A percentile compares a stretch with the other conserved stretches of the same genome.
Conservation (phyloP, 2,797 vertebrate species). For the Tragopan temminckii region DNA sequence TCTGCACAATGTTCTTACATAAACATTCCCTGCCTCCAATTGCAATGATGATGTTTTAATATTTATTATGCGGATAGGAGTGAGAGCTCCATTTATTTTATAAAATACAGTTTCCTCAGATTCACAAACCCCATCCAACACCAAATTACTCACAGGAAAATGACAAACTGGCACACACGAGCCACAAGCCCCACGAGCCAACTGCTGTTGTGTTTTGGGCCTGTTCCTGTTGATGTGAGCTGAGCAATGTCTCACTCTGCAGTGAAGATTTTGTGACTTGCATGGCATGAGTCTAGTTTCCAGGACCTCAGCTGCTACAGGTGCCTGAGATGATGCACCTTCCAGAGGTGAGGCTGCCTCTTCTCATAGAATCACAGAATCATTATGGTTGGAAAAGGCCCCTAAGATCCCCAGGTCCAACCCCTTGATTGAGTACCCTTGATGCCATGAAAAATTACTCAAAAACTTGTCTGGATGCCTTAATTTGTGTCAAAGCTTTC, state of each 20-base stretch:
- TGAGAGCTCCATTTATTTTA: constrained; percentile 6
- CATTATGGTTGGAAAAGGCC: too few relatives aligned
- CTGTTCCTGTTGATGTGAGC: accelerated
- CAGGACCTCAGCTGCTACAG: not conserved
- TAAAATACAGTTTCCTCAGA: not conserved
- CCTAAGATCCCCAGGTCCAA: too few relatives aligned
- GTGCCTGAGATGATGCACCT: not conserved
- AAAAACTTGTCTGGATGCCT: not conserved
- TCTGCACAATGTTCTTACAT: constrained; percentile 44
- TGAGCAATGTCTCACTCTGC: not conserved
- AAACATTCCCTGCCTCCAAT: constrained; percentile 47
- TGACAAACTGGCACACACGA: not conserved
- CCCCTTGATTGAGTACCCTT: not conserved
- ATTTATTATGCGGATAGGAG: constrained; percentile 25
- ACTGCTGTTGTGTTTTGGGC: not conserved
- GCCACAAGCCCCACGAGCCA: accelerated
- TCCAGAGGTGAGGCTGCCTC: accelerated
- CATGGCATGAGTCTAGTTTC: not conserved
- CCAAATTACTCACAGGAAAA: not conserved
- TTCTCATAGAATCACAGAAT: too few relatives aligned
- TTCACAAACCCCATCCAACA: not conserved
- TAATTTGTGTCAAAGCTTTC: not conserved
- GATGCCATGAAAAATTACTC: not conserved
- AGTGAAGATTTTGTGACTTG: not conserved
- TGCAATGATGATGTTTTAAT: constrained; percentile 40